These are phyloP conservation scores for Australoheros scitulus DNA, from an alignment of 2,113 vertebrate species.

Conservation along the genomic window DNA sequence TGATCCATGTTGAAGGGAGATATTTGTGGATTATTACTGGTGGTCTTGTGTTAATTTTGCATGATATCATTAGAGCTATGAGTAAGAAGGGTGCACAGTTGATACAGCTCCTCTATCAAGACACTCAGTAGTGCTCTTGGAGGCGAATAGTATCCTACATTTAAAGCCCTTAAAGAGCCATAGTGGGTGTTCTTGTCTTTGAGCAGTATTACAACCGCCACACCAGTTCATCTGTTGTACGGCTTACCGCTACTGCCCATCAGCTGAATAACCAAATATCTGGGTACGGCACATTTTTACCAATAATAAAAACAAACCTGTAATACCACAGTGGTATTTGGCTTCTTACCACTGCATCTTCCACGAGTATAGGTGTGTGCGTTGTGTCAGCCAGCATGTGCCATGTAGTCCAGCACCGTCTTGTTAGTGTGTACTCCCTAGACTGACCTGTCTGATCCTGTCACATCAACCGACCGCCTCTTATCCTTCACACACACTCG, in stretches of 20 bases:
- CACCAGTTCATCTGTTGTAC: neutral
- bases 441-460: conserved; percentile 62
- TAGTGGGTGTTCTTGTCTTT: neutral
- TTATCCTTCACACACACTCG: conserved; percentile 15
- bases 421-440: conserved; percentile 53
- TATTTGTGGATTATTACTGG: neutral
- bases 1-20: neutral
- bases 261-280: neutral
- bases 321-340: neutral
- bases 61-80: neutral
- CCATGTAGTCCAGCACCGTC: conserved; percentile 25
- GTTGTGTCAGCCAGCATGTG: conserved; percentile 24
- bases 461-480: conserved; percentile 56
- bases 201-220: neutral
- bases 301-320: neutral
- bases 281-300: neutral
- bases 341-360: neutral
- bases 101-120: neutral
- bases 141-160: neutral
- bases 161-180: neutral
- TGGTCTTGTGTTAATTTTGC: neutral
- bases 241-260: neutral
- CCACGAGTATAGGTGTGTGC: neutral
- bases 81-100: neutral
- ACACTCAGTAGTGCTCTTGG: too few species aligned